A percentile compares a stretch with the other conserved stretches of the same genome.
phyloP scores from a whole-genome alignment of 2,113 vertebrate genomes.

The Circaetus gallicus region DNA sequence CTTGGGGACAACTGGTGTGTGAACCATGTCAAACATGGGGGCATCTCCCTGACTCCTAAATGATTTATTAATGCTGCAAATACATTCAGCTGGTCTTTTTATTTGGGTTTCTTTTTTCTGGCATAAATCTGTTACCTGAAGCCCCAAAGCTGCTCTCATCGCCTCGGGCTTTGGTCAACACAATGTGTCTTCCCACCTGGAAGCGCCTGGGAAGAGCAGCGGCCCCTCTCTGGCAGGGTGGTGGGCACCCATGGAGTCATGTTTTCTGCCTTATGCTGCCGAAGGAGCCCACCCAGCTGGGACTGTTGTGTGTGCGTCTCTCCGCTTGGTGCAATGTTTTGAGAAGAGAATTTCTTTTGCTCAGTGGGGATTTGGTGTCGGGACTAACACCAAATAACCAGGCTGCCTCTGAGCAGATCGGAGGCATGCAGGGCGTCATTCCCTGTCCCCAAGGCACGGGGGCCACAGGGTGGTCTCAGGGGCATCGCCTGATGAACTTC shows the following conservation, averaged over 20 bases:
- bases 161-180: too few species aligned
- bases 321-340: neutral
- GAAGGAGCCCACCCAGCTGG: neutral
- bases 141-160: neutral
- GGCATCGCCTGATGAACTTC: too few species aligned
- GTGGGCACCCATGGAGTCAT: neutral
- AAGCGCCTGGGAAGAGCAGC: neutral
- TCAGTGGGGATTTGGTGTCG: neutral
- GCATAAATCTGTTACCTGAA: neutral
- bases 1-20: neutral
- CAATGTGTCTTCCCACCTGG: neutral
- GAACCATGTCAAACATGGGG: neutral
- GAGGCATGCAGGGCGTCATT: neutral
- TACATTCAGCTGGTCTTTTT: neutral
- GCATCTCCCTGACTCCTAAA: neutral
- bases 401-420: rapidly evolving
- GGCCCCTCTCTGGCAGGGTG: too few species aligned
- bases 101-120: neutral
- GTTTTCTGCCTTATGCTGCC: neutral
- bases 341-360: neutral
- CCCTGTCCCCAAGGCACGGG: neutral
- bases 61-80: neutral
- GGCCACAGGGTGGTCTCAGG: rapidly evolving
- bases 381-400: neutral
- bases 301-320: neutral